Evolutionary conservation across 2,888 invertebrate species (phyloP).

Genomic region (Tetramorium bicarinatum): DNA sequence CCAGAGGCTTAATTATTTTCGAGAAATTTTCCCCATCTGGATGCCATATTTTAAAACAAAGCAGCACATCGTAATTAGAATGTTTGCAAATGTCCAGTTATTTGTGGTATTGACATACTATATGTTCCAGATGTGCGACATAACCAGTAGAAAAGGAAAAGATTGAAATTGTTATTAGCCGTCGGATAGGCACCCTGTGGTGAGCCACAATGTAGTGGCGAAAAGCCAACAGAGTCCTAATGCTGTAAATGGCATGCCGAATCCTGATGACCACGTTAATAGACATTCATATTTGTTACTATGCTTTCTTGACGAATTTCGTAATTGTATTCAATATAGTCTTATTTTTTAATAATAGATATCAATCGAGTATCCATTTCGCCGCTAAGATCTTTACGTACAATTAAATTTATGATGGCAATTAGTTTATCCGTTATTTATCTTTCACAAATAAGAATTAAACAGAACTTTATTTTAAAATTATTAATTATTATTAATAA

Average conservation of each 20-base stretch:
- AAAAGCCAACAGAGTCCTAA: constrained; percentile 63
- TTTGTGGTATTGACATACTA: constrained; percentile 78
- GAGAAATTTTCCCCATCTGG: not conserved
- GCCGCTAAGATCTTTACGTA: not conserved
- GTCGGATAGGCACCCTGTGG: constrained; percentile 79
- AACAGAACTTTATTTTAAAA: not conserved
- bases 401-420: not conserved
- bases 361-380: not conserved
- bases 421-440: not conserved
- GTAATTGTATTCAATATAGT: not conserved
- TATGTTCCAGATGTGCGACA: constrained; percentile 80
- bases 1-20: not conserved
- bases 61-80: constrained; percentile 75
- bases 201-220: constrained; percentile 74
- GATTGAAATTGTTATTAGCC: constrained; percentile 81
- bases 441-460: not conserved
- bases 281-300: constrained; percentile 65
- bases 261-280: constrained; percentile 63
- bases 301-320: constrained; percentile 29
- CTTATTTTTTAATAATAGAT: not conserved
- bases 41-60: not conserved
- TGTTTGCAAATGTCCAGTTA: constrained; percentile 78
- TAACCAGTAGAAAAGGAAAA: constrained; percentile 75
- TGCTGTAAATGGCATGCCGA: constrained; percentile 52
- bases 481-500: constrained; percentile 8